Conservation (phyloP, 2,888 invertebrate species). For the Heliconius cydno region DNA sequence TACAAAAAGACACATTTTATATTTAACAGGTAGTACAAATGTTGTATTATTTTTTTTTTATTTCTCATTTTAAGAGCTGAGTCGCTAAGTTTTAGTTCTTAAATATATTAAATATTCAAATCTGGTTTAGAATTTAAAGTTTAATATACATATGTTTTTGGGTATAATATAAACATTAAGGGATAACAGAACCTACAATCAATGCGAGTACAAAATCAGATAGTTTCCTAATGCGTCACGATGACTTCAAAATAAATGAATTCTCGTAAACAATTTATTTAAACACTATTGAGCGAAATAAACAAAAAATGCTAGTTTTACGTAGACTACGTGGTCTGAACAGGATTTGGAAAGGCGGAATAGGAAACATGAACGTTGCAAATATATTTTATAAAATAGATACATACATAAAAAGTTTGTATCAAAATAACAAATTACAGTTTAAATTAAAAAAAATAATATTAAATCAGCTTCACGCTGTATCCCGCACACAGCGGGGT, state of each 20-base stretch:
- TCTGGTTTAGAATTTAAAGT: neutral
- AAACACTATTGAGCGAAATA: neutral
- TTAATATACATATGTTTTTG: neutral
- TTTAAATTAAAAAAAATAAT: neutral
- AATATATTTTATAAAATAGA: slow-evolving; percentile 18
- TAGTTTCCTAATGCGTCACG: neutral
- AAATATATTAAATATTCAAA: neutral
- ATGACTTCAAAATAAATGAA: neutral
- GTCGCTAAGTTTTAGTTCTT: too few relatives aligned
- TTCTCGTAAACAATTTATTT: neutral
- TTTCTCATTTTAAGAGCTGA: too few relatives aligned
- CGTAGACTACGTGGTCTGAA: slow-evolving; percentile 18
- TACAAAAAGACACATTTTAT: too few relatives aligned
- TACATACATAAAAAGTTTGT: slow-evolving; percentile 4
- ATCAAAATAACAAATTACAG: slow-evolving; percentile 7
- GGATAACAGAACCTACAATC: neutral
- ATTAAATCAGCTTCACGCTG: too few relatives aligned
- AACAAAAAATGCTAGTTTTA: slow-evolving; percentile 14
- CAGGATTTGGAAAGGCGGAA: slow-evolving; percentile 44
- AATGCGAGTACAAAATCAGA: neutral
- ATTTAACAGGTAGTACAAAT: too few relatives aligned
- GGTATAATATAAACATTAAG: neutral
- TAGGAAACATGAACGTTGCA: slow-evolving; percentile 31
- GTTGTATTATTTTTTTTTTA: too few relatives aligned
- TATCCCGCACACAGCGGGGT: too few relatives aligned